Evolutionary conservation across 2,113 vertebrate species (phyloP).

Genomic region (Taurulus bubalis): DNA sequence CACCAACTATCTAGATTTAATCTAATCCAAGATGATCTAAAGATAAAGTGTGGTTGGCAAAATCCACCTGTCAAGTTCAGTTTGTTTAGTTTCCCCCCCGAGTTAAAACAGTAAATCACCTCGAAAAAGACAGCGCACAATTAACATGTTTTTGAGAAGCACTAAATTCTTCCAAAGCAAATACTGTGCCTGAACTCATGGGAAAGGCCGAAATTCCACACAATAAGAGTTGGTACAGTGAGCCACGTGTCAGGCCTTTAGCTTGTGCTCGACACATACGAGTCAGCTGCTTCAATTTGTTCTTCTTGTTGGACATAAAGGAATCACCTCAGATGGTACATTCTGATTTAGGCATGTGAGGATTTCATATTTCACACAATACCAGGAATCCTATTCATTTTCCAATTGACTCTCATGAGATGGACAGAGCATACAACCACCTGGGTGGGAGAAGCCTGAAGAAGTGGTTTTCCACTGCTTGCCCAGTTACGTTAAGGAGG

Average conservation of each 20-base stretch:
- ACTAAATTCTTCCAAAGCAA: constrained; percentile 74
- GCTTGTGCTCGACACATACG: constrained; percentile 16
- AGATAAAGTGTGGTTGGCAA: not conserved
- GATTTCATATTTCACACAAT: not conserved
- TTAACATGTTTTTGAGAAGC: constrained; percentile 78
- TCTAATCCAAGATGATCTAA: not conserved
- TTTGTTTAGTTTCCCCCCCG: constrained; percentile 30
- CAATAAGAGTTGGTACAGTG: constrained; percentile 15
- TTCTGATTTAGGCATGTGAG: not conserved
- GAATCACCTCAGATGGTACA: constrained; percentile 22
- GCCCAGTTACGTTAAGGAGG: constrained; percentile 74
- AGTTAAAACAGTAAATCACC: constrained; percentile 66
- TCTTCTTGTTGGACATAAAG: constrained; percentile 7
- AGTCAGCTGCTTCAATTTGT: constrained; percentile 27
- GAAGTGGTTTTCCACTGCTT: constrained; percentile 44
- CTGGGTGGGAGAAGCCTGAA: constrained; percentile 62
- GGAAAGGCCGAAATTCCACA: constrained; percentile 79
- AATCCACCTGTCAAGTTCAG: not conserved
- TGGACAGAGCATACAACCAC: constrained; percentile 30
- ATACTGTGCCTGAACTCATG: constrained; percentile 62
- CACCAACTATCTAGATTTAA: not conserved
- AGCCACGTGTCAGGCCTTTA: constrained; percentile 42
- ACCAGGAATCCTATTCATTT: constrained; percentile 18
- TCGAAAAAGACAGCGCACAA: constrained; percentile 65
- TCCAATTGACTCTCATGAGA: not conserved